phyloP scores from a whole-genome alignment of 2,113 vertebrate genomes.

The Nettapus auritus region DNA sequence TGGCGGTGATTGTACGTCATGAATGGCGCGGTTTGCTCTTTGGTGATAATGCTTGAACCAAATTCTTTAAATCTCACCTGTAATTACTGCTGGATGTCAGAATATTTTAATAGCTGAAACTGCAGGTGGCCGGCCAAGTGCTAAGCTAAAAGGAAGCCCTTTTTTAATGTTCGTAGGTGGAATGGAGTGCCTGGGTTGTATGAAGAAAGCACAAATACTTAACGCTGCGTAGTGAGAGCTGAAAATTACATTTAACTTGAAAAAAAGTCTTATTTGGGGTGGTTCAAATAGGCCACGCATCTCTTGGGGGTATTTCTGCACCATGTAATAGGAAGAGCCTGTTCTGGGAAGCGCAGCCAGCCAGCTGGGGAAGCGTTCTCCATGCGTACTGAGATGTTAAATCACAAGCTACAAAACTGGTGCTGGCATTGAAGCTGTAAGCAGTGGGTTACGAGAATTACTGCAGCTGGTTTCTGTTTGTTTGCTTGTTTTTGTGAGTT shows the following conservation, averaged over 20 bases:
- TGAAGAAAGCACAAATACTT: neutral
- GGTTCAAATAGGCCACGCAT: neutral
- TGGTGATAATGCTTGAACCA: neutral
- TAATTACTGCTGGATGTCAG: neutral
- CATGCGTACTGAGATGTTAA: neutral
- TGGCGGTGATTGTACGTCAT: accelerated
- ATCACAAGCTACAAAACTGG: neutral
- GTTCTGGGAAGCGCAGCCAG: neutral
- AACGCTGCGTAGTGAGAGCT: neutral
- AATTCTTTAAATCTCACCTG: neutral
- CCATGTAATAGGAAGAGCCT: neutral
- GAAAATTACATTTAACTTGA: neutral
- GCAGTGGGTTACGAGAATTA: neutral
- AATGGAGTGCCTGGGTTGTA: accelerated
- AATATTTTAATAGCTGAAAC: neutral
- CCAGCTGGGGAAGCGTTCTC: neutral
- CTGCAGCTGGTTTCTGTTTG: neutral
- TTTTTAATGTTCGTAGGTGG: neutral
- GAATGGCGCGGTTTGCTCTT: neutral
- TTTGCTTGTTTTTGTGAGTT: no score
- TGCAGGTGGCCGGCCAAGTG: neutral
- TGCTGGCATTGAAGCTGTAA: neutral
- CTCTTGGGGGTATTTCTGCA: neutral
- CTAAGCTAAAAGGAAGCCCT: neutral
- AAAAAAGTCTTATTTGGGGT: neutral